Base-by-base conservation (phyloP, 2,797 vertebrate genomes). In the Sebastes oblongus region DNA sequence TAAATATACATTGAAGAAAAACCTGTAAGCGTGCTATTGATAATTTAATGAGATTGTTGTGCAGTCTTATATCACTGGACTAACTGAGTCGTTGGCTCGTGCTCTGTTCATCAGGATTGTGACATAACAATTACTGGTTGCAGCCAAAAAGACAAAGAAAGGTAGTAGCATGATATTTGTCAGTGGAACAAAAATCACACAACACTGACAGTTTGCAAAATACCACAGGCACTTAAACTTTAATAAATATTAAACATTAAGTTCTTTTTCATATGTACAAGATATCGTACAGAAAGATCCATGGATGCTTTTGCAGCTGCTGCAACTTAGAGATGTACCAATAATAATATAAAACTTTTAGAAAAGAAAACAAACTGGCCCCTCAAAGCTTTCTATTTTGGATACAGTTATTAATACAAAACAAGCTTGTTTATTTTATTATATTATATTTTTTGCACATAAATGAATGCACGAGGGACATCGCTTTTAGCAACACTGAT, bases 241-340 rank as follows among this genome's bases (percentile, higher is more conserved):
- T 98, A 99, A 98, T 99, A 99, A 99, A 97, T 99, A 98, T 96
- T 95, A 95, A 96, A 97, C 96, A 96, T 96, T 96, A 96, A 94
- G 91, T 93, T 97, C 95, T 96, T 92, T 95, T 96, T 96, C 93
- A 95, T 97, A 97, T 97, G 96, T 97, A 97, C 96, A 97, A 46
- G 94, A 96, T 96, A 96, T 95, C 78, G 94, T 94, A 96, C 96
- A 97, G 91, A 94, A 92, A 91, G 89, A 93, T 92, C 75, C 69
- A 84, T 91, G 87, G 91, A 88, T 87, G 90, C 72, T 78, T 88
- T 93, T 93, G 93, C 92, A 89, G 86, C 92, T 91, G 89, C 87
- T 90, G 93, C 93, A 94, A 92, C 92, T 92, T 89, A 86, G 70
- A 90, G 81, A 94, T 92, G 92, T 89, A 92, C 83, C 90, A 94